Evolutionary conservation across 2,113 vertebrate genomes (phyloP).

Genomic region (Ifrita kowaldi): DNA sequence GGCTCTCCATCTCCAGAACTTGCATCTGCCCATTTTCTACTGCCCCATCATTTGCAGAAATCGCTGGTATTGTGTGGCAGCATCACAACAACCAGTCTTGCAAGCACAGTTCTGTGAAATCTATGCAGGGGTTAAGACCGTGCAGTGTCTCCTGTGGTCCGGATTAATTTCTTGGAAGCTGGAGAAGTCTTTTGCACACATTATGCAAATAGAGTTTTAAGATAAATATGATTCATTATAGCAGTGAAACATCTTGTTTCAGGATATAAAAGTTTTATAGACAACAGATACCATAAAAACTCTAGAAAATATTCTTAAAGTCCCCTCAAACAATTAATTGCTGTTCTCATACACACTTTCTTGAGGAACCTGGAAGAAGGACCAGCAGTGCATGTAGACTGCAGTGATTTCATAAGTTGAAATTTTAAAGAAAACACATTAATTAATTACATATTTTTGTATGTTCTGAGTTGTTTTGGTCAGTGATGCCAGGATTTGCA

Average conservation of each 20-base stretch:
- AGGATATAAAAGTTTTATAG: background rate
- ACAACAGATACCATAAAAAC: background rate
- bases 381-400: background rate
- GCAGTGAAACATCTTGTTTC: background rate
- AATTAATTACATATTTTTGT: background rate
- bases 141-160: background rate
- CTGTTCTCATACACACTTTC: background rate
- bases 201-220: background rate
- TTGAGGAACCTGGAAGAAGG: background rate
- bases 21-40: background rate
- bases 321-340: background rate
- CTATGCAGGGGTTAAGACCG: background rate
- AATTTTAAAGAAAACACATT: background rate
- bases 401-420: background rate
- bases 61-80: background rate
- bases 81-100: background rate
- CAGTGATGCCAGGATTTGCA: background rate
- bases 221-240: background rate
- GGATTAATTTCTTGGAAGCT: background rate
- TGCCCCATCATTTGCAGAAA: background rate
- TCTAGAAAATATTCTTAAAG: background rate
- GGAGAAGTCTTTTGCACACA: background rate
- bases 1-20: background rate
- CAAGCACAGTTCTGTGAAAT: background rate
- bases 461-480: background rate